These are phyloP conservation scores for Antennarius striatus DNA, from an alignment of 2,113 vertebrate genomes.

Conservation along the genomic window DNA sequence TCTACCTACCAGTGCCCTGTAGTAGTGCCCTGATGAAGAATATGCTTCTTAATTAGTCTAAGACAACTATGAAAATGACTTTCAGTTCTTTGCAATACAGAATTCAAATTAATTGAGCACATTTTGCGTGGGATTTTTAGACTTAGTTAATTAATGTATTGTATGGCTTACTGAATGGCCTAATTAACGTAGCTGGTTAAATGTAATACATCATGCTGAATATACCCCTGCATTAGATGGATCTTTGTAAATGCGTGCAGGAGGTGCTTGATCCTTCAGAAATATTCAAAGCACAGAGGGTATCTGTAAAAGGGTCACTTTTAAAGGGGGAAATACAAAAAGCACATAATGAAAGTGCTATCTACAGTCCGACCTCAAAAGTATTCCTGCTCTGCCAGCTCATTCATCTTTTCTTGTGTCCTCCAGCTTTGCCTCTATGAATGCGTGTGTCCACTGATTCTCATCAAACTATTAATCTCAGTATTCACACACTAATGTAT, in stretches of 20 bases:
- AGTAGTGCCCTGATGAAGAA: no score
- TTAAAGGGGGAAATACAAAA: slow-evolving; percentile 5
- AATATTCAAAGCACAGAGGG: slow-evolving; percentile 1
- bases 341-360: slow-evolving; percentile 37
- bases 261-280: slow-evolving; percentile 11
- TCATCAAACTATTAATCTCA: slow-evolving; percentile 1
- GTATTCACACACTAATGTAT: slow-evolving; percentile 59
- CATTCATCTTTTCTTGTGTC: slow-evolving; percentile 36
- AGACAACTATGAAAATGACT: no score
- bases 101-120: slow-evolving; percentile 9
- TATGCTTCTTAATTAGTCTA: no score
- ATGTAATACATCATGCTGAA: slow-evolving; percentile 38
- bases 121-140: slow-evolving; percentile 16
- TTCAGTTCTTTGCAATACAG: not conserved
- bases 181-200: slow-evolving; percentile 29
- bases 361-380: slow-evolving; percentile 36
- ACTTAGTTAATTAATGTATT: slow-evolving; percentile 42
- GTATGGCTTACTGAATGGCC: slow-evolving; percentile 28
- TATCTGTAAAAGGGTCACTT: slow-evolving; percentile 10
- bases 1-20: no score
- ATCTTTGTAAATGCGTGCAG: slow-evolving; percentile 14
- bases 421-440: slow-evolving; percentile 5
- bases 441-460: slow-evolving; percentile 19
- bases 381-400: slow-evolving; percentile 23
- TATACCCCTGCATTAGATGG: slow-evolving; percentile 24